Evolutionary conservation across 1,140 invertebrate genomes (phyloP).

Genomic region (Diabrotica virgifera): DNA sequence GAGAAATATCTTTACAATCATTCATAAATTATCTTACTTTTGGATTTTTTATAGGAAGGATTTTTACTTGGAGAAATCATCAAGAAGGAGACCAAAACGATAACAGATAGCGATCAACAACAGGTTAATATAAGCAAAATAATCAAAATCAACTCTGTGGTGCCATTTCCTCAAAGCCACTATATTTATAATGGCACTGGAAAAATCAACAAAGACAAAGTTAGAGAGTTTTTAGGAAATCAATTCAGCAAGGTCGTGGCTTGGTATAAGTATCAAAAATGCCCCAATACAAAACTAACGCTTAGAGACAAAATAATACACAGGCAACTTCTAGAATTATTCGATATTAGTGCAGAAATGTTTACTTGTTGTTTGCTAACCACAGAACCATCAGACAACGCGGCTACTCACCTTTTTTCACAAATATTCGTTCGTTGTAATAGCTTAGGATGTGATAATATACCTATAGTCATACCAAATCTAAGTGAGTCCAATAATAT

Average conservation of each 20-base stretch:
- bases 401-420: conserved; percentile 36
- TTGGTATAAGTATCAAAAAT: conserved; percentile 32
- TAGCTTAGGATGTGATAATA: conserved; percentile 31
- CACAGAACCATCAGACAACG: conserved; percentile 28
- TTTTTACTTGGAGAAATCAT: conserved; percentile 38
- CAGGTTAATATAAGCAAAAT: conserved; percentile 31
- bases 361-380: conserved; percentile 40
- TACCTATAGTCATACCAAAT: conserved; percentile 40
- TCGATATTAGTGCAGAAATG: conserved; percentile 28
- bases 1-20: conserved; percentile 13
- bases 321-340: conserved; percentile 31
- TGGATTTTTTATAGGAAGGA: conserved; percentile 31
- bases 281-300: conserved; percentile 26
- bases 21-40: conserved; percentile 15
- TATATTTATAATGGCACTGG: conserved; percentile 31
- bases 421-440: conserved; percentile 39
- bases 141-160: conserved; percentile 36
- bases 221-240: conserved; percentile 28
- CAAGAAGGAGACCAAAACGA: conserved; percentile 31
- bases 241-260: conserved; percentile 31
- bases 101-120: conserved; percentile 38
- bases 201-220: conserved; percentile 30
- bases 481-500: conserved; percentile 39
- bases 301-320: conserved; percentile 35
- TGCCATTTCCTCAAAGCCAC: conserved; percentile 29